Percentiles rank a stretch among this genome's conserved stretches.
Evolutionary conservation across 2,888 invertebrate species (phyloP).

Genomic region (Plagodis dolabraria): DNA sequence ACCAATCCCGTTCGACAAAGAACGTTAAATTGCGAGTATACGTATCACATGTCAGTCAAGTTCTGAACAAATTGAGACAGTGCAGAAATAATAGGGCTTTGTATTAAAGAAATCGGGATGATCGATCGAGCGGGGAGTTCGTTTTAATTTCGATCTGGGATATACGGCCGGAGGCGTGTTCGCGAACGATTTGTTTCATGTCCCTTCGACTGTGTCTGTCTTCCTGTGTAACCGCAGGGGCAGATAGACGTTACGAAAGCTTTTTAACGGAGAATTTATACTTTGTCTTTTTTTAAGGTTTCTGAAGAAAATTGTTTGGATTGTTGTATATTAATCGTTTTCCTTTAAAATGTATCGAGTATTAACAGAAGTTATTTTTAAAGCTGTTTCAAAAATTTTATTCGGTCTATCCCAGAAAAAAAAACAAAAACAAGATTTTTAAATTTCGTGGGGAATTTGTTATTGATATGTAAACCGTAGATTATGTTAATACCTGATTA

Average conservation of each 20-base stretch:
- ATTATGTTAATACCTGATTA: no score
- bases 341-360: no score
- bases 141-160: conserved; percentile 82
- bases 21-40: conserved; percentile 57
- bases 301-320: not conserved
- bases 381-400: no score
- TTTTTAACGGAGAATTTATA: conserved; percentile 41
- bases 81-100: conserved; percentile 77
- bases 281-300: conserved; percentile 1
- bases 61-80: conserved; percentile 75
- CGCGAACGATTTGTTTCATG: conserved; percentile 81
- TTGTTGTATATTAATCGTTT: no score
- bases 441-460: no score
- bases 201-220: conserved; percentile 54
- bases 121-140: conserved; percentile 81
- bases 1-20: conserved; percentile 54
- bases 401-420: no score
- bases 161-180: conserved; percentile 78
- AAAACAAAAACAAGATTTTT: no score
- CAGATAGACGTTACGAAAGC: conserved; percentile 11
- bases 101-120: conserved; percentile 81
- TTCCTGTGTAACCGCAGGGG: conserved; percentile 62
- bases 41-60: conserved; percentile 69
- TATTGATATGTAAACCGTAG: no score
- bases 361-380: no score